These are phyloP conservation scores for Papio anubis DNA, from an alignment of 2,113 vertebrate genomes.

Conservation along the genomic window DNA sequence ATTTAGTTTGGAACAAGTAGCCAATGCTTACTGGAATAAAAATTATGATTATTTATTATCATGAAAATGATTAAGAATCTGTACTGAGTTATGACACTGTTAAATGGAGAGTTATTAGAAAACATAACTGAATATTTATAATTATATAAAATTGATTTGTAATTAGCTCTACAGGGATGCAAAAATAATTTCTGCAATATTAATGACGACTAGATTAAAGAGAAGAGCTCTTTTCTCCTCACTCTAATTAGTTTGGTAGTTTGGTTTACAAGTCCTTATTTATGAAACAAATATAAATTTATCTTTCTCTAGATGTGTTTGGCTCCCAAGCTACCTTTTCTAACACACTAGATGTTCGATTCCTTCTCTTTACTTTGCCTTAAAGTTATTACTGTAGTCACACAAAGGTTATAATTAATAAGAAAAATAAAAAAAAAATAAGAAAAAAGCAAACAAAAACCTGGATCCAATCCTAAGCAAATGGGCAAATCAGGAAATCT, in stretches of 20 bases:
- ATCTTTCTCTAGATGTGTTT: background rate
- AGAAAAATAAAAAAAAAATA: background rate
- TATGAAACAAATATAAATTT: constrained; percentile 67
- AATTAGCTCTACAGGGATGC: constrained; percentile 81
- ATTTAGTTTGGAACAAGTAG: constrained; percentile 49
- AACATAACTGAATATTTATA: constrained; percentile 84
- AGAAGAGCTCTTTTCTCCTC: constrained; percentile 62
- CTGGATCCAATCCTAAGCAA: background rate
- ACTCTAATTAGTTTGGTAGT: constrained; percentile 75
- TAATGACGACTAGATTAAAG: constrained; percentile 79
- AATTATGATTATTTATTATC: constrained; percentile 47
- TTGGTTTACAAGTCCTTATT: constrained; percentile 66
- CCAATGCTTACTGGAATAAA: background rate
- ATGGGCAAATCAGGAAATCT: background rate
- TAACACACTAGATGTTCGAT: background rate
- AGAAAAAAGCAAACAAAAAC: background rate
- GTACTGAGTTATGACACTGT: constrained; percentile 66
- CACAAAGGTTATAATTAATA: background rate
- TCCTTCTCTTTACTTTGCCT: constrained; percentile 29
- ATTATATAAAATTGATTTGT: constrained; percentile 85
- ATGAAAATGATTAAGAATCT: constrained; percentile 75
- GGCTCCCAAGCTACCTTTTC: background rate
- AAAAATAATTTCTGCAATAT: constrained; percentile 80
- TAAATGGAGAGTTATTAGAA: constrained; percentile 83
- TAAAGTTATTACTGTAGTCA: constrained; percentile 15